phyloP scores from a whole-genome alignment of 2,888 invertebrate species.

The Hemicrepidius hirtus region DNA sequence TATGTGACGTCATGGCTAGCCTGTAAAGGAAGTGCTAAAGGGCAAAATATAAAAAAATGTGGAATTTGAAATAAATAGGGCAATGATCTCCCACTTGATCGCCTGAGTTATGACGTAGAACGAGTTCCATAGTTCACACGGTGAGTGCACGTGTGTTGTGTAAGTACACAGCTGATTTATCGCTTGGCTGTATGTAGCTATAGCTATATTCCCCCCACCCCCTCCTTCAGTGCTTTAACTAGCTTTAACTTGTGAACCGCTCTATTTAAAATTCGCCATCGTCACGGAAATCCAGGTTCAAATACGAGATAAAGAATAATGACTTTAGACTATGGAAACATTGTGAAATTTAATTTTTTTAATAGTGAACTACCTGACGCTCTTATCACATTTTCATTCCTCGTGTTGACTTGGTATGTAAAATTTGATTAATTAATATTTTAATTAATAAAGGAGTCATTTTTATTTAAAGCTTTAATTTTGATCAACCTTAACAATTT shows the following conservation, averaged over 20 bases:
- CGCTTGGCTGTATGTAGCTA: no score
- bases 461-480: slow-evolving; percentile 1
- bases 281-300: slow-evolving; percentile 26
- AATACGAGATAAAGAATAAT: slow-evolving; percentile 33
- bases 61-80: not conserved
- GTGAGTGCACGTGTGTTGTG: slow-evolving; percentile 3
- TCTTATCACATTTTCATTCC: not conserved
- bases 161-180: slow-evolving; percentile 24
- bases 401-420: slow-evolving; percentile 3
- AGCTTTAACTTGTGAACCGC: not conserved
- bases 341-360: not conserved
- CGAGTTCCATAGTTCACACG: slow-evolving; percentile 1
- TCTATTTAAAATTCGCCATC: slow-evolving; percentile 24
- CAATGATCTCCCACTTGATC: slow-evolving; percentile 26
- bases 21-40: no score
- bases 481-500: no score
- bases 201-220: no score
- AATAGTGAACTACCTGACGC: slow-evolving; percentile 7
- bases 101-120: not conserved
- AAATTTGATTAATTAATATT: not conserved
- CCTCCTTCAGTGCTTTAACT: no score
- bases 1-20: no score
- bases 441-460: not conserved
- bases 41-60: not conserved
- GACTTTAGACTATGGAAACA: slow-evolving; percentile 15